Evolutionary conservation across 2,113 vertebrate species (phyloP).

Genomic region (Eurypyga helias): DNA sequence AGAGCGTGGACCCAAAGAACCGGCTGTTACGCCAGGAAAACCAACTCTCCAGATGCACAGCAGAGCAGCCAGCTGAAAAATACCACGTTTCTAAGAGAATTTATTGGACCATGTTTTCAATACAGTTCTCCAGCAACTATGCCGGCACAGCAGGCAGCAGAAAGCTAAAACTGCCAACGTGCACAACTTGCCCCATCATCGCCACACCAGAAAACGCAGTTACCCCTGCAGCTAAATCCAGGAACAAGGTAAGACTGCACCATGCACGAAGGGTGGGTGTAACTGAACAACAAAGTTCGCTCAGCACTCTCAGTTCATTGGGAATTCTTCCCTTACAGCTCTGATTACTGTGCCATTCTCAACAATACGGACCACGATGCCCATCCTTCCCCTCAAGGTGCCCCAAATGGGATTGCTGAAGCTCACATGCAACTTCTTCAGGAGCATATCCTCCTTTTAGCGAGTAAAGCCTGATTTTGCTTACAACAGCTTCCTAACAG

Average conservation of each 20-base stretch:
- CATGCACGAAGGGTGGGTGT: accelerated
- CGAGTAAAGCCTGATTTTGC: neutral
- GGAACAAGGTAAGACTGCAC: neutral
- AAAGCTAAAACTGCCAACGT: accelerated
- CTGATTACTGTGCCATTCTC: neutral
- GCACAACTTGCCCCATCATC: neutral
- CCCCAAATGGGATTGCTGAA: neutral
- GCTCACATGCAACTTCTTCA: neutral
- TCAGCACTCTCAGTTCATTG: accelerated
- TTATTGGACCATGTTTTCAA: neutral
- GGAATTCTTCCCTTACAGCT: neutral
- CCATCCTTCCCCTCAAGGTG: neutral
- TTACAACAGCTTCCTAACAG: neutral
- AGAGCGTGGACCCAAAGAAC: neutral
- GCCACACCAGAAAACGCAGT: neutral
- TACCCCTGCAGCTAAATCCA: neutral
- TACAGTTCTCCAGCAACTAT: neutral
- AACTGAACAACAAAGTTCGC: neutral
- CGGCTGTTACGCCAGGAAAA: neutral
- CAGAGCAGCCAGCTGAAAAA: neutral
- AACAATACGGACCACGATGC: neutral
- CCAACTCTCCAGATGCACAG: neutral
- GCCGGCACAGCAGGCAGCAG: neutral
- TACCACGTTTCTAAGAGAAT: neutral
- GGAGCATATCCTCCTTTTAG: neutral